Evolutionary conservation across 2,113 vertebrate species (phyloP).

Genomic region (Typhlomys cinereus): DNA sequence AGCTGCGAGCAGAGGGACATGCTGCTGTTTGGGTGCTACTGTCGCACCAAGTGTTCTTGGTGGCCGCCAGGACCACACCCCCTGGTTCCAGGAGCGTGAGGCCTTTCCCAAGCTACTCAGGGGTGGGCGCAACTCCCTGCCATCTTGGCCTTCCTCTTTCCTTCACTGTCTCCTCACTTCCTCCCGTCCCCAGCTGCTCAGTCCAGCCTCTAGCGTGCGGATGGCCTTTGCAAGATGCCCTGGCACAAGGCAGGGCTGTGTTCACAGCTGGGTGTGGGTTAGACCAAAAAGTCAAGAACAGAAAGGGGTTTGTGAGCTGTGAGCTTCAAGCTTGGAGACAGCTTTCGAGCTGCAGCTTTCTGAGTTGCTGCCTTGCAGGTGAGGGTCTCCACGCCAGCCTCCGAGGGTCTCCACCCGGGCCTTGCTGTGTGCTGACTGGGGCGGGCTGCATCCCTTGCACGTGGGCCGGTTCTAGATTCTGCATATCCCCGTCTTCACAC

Average conservation of each 20-base stretch:
- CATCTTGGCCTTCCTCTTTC: neutral
- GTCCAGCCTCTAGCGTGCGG: neutral
- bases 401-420: too few relatives aligned
- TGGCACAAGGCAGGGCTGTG: neutral
- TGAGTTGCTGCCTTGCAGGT: accelerated
- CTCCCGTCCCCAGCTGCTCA: too few relatives aligned
- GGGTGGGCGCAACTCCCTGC: too few relatives aligned
- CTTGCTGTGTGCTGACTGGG: accelerated
- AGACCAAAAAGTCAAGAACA: neutral
- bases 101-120: too few relatives aligned
- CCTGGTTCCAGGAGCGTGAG: too few relatives aligned
- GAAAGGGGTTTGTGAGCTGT: too few relatives aligned
- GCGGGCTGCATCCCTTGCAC: neutral
- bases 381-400: too few relatives aligned
- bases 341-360: too few relatives aligned
- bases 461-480: neutral
- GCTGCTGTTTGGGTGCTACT: neutral
- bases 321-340: too few relatives aligned
- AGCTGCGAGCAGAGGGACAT: too few relatives aligned
- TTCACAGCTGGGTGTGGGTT: neutral
- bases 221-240: neutral
- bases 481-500: neutral
- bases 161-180: neutral
- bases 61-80: accelerated
- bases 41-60: neutral